phyloP scores from a whole-genome alignment of 1,140 invertebrate genomes.

The Dendrolimus kikuchii region DNA sequence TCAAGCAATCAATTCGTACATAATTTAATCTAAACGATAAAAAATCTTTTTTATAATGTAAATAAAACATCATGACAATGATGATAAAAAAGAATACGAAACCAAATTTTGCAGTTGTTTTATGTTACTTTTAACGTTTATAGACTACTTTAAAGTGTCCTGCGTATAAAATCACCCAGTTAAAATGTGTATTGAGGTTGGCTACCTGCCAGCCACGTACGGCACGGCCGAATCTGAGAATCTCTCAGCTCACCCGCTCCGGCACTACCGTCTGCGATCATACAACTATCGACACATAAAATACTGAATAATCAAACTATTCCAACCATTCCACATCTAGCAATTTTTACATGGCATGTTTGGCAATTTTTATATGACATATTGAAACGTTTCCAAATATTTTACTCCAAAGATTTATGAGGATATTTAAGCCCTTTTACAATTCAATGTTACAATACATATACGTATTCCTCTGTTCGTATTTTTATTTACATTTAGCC shows the following conservation, averaged over 20 bases:
- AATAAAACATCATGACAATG: constrained; percentile 6
- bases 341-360: no score
- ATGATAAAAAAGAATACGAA: constrained; percentile 21
- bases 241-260: constrained; percentile 36
- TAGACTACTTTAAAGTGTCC: constrained; percentile 62
- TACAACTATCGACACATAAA: constrained; percentile 43
- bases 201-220: constrained; percentile 43
- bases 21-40: neutral
- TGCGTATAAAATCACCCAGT: constrained; percentile 57
- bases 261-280: constrained; percentile 34
- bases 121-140: constrained; percentile 57
- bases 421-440: no score
- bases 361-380: no score
- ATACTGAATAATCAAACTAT: constrained; percentile 40
- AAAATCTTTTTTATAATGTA: neutral
- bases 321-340: constrained; percentile 1
- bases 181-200: constrained; percentile 61
- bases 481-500: no score
- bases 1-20: no score
- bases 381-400: no score
- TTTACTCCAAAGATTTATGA: no score
- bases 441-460: no score
- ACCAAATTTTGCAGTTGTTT: constrained; percentile 26
- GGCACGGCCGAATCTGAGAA: constrained; percentile 44
- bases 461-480: no score